Percentiles rank a stretch among this genome's conserved stretches.
Evolutionary conservation across 2,888 invertebrate species (phyloP).

Genomic region (Lottia gigantea): DNA sequence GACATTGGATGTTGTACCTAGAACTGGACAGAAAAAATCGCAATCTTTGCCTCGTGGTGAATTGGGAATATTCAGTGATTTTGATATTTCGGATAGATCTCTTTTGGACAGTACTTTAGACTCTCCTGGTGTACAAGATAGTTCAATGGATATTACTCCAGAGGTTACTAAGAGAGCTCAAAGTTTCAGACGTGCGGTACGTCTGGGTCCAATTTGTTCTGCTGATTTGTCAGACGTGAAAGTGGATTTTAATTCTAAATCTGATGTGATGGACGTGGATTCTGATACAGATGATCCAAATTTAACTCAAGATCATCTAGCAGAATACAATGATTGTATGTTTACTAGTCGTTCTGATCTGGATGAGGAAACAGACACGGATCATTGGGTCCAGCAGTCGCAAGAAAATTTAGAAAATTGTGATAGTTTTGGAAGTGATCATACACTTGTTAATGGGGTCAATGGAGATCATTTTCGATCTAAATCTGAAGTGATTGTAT

Average conservation of each 20-base stretch:
- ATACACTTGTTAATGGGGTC: background rate
- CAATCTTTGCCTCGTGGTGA: background rate
- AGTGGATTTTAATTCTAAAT: background rate
- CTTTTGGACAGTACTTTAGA: background rate
- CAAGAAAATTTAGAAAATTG: background rate
- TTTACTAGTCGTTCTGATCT: constrained; percentile 22
- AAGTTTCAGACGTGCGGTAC: constrained; percentile 55
- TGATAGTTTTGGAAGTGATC: background rate
- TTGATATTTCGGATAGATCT: constrained; percentile 1
- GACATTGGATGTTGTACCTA: background rate
- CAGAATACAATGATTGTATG: constrained; percentile 14
- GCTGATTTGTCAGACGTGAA: constrained; percentile 28
- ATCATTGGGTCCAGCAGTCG: background rate
- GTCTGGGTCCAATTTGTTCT: constrained; percentile 46
- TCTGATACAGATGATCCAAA: constrained; percentile 13
- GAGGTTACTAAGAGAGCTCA: constrained; percentile 36
- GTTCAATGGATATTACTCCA: background rate
- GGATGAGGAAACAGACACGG: constrained; percentile 23
- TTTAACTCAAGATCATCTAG: constrained; percentile 6
- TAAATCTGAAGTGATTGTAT: background rate
- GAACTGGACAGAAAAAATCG: constrained; percentile 3
- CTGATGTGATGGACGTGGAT: constrained; percentile 10
- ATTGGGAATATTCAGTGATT: background rate
- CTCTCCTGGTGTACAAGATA: background rate
- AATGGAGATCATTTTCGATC: background rate